Percentiles rank a stretch among this genome's conserved stretches.
phyloP scores from a whole-genome alignment of 2,113 vertebrate species.

The Lonchura striata region DNA sequence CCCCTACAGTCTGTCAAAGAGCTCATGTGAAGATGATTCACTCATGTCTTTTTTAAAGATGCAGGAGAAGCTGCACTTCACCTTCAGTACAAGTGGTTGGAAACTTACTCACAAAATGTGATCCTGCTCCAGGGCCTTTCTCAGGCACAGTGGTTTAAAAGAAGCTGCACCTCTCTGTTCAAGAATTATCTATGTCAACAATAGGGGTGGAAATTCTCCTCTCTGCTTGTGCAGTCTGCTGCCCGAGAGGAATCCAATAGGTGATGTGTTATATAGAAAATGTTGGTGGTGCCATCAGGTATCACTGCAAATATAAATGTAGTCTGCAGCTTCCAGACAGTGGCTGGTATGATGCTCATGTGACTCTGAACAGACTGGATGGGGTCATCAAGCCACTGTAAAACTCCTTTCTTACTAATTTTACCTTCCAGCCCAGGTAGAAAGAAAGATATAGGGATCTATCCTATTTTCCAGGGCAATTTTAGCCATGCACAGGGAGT shows the following conservation, averaged over 20 bases:
- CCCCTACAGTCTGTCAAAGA: background rate
- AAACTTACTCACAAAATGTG: background rate
- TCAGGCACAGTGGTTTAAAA: background rate
- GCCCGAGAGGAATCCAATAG: background rate
- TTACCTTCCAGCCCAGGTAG: background rate
- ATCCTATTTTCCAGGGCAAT: background rate
- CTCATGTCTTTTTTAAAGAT: background rate
- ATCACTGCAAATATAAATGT: background rate
- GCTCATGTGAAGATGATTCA: background rate
- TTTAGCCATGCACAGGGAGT: background rate
- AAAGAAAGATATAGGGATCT: background rate
- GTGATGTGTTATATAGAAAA: fast-evolving
- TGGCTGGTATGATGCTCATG: background rate
- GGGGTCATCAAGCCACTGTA: background rate
- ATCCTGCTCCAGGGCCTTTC: background rate
- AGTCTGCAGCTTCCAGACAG: background rate
- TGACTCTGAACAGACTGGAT: background rate
- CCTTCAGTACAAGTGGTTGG: background rate
- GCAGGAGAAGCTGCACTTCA: background rate
- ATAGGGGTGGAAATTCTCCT: background rate
- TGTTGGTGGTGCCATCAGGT: background rate
- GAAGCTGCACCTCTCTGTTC: background rate
- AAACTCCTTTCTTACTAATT: background rate
- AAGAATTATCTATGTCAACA: background rate
- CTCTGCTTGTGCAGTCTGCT: background rate